Conservation (phyloP, 2,888 invertebrate species). For the Agrochola litura region DNA sequence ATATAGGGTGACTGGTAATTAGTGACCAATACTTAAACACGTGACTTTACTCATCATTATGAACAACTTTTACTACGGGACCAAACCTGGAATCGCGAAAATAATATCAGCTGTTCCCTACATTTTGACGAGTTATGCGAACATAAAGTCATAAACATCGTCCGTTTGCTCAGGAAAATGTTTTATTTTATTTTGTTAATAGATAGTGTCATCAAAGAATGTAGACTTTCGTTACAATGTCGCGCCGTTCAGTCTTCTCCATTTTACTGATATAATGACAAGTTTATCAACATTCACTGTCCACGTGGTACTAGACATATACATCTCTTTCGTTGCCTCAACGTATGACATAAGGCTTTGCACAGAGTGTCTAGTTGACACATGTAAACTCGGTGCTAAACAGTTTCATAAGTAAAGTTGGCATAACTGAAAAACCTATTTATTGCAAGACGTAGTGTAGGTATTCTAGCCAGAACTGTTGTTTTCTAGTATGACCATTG, state of each 20-base stretch:
- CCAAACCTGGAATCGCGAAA: too few relatives aligned
- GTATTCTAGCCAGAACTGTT: not conserved
- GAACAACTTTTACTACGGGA: too few relatives aligned
- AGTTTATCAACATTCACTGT: slow-evolving; percentile 6
- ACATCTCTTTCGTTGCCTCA: not conserved
- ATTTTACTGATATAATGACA: slow-evolving; percentile 16
- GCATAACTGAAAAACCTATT: not conserved
- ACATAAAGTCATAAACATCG: too few relatives aligned
- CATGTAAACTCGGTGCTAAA: not conserved
- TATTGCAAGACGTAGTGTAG: not conserved
- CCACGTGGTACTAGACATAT: not conserved
- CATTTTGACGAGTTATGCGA: too few relatives aligned
- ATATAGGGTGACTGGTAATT: too few relatives aligned
- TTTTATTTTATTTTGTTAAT: not conserved
- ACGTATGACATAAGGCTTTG: not conserved
- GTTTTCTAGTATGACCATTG: not conserved
- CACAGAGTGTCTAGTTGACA: not conserved
- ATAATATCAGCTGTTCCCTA: too few relatives aligned
- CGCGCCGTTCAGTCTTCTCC: not conserved
- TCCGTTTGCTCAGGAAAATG: not conserved
- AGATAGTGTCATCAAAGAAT: slow-evolving; percentile 3
- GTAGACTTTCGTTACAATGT: not conserved
- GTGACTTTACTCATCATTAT: too few relatives aligned
- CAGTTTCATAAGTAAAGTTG: not conserved
- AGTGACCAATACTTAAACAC: too few relatives aligned